Evolutionary conservation across 2,113 vertebrate genomes (phyloP).

Genomic region (Paramisgurnus dabryanus): DNA sequence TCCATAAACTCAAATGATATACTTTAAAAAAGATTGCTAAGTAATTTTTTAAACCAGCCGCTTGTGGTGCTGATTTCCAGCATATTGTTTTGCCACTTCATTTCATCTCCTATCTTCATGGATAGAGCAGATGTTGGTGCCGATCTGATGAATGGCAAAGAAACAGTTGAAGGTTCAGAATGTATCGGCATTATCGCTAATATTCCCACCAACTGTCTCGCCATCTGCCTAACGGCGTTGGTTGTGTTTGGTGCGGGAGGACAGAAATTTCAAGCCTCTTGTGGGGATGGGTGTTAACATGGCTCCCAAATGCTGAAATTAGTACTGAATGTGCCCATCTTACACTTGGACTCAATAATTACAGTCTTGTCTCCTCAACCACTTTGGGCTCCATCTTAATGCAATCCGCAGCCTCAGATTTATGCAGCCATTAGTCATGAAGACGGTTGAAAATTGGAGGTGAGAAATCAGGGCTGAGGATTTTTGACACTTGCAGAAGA

Average conservation of each 20-base stretch:
- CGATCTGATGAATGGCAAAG: constrained; percentile 33
- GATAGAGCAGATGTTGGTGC: constrained; percentile 5
- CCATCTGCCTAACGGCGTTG: constrained; percentile 65
- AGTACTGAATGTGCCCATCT: constrained; percentile 56
- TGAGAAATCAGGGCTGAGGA: constrained; percentile 1
- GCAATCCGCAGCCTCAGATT: constrained; percentile 50
- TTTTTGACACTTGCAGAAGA: neutral
- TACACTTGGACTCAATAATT: constrained; percentile 60
- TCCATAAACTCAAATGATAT: neutral
- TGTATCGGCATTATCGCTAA: constrained; percentile 59
- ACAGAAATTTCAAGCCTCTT: constrained; percentile 32
- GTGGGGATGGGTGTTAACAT: constrained; percentile 57
- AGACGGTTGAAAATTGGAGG: constrained; percentile 41
- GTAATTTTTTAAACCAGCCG: neutral
- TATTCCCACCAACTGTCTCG: constrained; percentile 72
- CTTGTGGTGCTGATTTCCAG: constrained; percentile 20
- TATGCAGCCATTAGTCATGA: constrained; percentile 40
- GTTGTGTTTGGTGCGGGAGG: constrained; percentile 21
- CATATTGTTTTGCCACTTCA: constrained; percentile 47
- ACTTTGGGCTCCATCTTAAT: constrained; percentile 47
- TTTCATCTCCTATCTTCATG: constrained; percentile 19
- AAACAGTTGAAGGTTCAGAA: constrained; percentile 42
- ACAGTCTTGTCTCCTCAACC: constrained; percentile 48
- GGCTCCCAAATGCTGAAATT: constrained; percentile 57
- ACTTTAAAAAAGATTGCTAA: neutral